Evolutionary conservation across 2,797 vertebrate genomes (phyloP), one percentile per base, ranked within the genome.

Genomic region (Yasuhikotakia modesta): DNA sequence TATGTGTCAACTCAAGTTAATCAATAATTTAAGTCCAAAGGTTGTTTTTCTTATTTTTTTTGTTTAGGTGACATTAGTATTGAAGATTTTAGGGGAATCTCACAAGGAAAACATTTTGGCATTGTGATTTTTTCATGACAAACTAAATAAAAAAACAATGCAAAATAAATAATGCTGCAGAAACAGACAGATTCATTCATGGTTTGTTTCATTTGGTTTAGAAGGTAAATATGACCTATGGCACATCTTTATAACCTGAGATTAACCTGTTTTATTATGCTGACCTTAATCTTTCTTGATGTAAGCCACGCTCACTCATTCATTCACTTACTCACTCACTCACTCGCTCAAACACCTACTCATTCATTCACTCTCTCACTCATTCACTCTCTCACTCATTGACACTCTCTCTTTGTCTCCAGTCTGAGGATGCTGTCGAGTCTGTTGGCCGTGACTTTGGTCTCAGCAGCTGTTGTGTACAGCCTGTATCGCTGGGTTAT

Each of bases 341-440:
- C 27, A 27, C 27, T 27, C 27, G 27, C 4, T 27, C 4, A 27
- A 2, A 27, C 27, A 27, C 27, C 2, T 10, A 43, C 39, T 43
- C 6, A 4, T 5, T 35, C 32, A 5, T 5, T 35, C 6, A 43
- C 13, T 77, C n/a, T 55, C 55, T n/a, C 39, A 27, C 27, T 27
- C 39, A 43, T 10, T 43, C 6, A 35, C 32, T 4, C 32, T 0
- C 32, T 35, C 6, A 43, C 13, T 77, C n/a, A 55, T 48, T n/a
- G 43, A 16, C 30, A 16, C 30, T 19, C n/a, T 69, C 22, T 79
- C 27, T 58, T 35, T 68, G 22, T 66, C 22, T 73, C 45, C 77
- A 53, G 12, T 53, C 3, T 52, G 53, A 87, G 85, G 48, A 89
- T 89, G 88, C 72, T 64, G 81, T 85, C 85, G 81, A 68, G 72